Evolutionary conservation across 2,888 invertebrate genomes (phyloP), one percentile per base, ranked within the genome.

Genomic region (Opisthograptis luteolata): DNA sequence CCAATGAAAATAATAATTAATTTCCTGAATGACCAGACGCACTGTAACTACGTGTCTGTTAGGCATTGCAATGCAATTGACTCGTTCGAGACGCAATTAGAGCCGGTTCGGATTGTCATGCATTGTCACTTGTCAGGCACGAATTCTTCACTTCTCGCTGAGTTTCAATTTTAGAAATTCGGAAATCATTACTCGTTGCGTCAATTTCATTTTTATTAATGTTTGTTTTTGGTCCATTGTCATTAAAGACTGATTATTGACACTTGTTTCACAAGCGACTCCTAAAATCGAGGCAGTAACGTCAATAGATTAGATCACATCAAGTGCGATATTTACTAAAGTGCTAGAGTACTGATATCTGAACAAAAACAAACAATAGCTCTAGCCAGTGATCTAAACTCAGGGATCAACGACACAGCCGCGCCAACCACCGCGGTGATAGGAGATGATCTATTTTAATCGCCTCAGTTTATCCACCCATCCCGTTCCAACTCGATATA

Each of bases 321-420:
- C 45, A 43, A 24, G 31, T 46, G 44, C 24, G 25, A 40, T 55
- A 49, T 55, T 52, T 43, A 52, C 50, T 20, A 27, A 20, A 44
- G 30, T 42, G 37, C 19, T 35, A 9, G 20, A 49, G 31, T 49
- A 27, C 44, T 51, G 48, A 40, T 58, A 59, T 70, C 64, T 75
- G 66, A 70, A 76, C 64, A 68, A 81, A 81, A 80, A 80, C 74
- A 73, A 75, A 75, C 72, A 72, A 70, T 66, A 64, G 60, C 68
- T 62, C 51, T 58, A 34, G 60, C 62, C 67, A 64, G 69, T 70
- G 69, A 72, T 81, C 70, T 60, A 63, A 74, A n/a, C n/a, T n/a
- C n/a, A 79, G 87, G 75, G 89, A 88, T 86, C 89, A 89, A 87
- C 85, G 89, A 88, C 89, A 79, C 76, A 72, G 81, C 79, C 81